These are phyloP conservation scores for Nematostella vectensis DNA, from an alignment of 92 coral and sea anemone genomes.

Conservation along the genomic window DNA sequence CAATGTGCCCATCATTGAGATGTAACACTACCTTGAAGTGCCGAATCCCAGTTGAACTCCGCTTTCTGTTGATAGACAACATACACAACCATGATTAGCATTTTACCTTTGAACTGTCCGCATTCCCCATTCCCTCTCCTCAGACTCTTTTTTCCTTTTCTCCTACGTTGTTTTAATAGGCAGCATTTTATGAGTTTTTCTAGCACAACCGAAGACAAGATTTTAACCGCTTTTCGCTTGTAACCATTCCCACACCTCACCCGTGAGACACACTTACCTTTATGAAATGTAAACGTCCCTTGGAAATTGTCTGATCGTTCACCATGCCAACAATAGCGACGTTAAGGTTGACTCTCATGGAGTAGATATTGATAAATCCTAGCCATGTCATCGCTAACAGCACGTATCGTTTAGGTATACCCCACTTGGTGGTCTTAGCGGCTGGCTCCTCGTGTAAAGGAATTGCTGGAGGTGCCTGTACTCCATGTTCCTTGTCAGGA, in stretches of 20 bases:
- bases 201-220: no score
- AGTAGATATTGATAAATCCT: conserved; percentile 91
- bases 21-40: conserved; percentile 91
- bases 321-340: conserved; percentile 98
- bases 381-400: conserved; percentile 73
- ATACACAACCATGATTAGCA: no score
- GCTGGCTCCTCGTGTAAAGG: not conserved
- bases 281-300: conserved; percentile 48
- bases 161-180: no score
- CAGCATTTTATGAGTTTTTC: no score
- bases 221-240: no score
- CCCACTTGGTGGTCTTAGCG: conserved; percentile 1
- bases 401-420: conserved; percentile 84
- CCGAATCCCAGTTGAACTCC: conserved; percentile 87
- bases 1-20: no score
- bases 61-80: conserved; percentile 67
- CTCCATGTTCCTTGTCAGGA: not conserved
- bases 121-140: no score
- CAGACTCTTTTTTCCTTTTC: no score
- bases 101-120: no score
- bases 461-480: not conserved
- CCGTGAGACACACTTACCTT: no score
- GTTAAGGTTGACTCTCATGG: conserved; percentile 84
- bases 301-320: conserved; percentile 62
- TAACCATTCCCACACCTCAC: no score